Percentiles rank a stretch among this genome's conserved stretches.
These are phyloP conservation scores for Oxyruncus cristatus DNA, from an alignment of 2,113 vertebrate species.

Conservation along the genomic window DNA sequence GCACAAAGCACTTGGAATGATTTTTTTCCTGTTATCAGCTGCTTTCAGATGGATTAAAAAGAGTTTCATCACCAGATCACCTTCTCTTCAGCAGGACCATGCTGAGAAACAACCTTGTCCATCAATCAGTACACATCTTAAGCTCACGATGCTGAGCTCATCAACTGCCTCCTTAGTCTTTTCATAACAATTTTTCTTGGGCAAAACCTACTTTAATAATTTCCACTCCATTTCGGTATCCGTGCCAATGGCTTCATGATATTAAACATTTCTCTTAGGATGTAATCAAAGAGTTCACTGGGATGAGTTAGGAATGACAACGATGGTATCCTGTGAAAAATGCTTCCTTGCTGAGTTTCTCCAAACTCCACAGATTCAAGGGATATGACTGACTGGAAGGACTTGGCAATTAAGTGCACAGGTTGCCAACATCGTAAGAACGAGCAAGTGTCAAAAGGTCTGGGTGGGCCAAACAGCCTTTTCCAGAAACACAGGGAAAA, in stretches of 20 bases:
- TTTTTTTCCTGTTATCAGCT: background rate
- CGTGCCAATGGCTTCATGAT: background rate
- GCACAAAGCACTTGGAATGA: background rate
- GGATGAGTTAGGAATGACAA: background rate
- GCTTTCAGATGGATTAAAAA: background rate
- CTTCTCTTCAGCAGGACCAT: background rate
- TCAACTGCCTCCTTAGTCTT: background rate
- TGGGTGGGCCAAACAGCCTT: background rate
- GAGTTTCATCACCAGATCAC: background rate
- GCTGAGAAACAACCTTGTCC: background rate
- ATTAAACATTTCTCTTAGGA: background rate
- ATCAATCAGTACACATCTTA: background rate
- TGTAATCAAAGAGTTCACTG: background rate
- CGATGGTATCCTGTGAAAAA: background rate
- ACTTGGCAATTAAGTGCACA: background rate
- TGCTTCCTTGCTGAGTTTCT: background rate
- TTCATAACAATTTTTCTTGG: background rate
- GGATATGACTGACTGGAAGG: background rate
- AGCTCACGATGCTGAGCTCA: background rate
- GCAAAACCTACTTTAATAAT: background rate
- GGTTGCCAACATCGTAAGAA: background rate
- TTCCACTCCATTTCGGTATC: background rate
- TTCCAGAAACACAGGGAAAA: background rate
- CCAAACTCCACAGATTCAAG: background rate
- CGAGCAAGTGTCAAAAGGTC: background rate